phyloP scores from a whole-genome alignment of 2,113 vertebrate genomes.

The Rhinogobius similis region DNA sequence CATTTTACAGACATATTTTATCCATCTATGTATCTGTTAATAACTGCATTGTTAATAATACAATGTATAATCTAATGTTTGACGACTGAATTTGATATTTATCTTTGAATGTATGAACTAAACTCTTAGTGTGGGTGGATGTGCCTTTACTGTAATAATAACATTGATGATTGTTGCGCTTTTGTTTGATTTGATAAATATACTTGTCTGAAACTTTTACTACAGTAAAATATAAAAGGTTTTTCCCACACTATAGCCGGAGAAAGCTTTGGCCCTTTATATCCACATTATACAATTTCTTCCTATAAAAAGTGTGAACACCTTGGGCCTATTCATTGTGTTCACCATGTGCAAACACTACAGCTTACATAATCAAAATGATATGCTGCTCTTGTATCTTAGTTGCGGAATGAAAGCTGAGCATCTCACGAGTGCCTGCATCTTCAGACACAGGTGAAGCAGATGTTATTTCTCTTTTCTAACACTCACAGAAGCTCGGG shows the following conservation, averaged over 20 bases:
- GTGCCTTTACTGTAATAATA: neutral
- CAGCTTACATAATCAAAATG: no score
- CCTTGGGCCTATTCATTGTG: neutral
- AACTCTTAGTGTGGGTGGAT: neutral
- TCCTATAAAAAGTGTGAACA: neutral
- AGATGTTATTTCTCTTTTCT: slow-evolving; percentile 1
- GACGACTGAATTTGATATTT: no score
- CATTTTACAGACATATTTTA: neutral
- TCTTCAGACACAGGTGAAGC: slow-evolving; percentile 7
- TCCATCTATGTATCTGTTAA: neutral
- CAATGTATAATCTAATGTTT: no score
- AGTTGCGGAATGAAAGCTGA: neutral
- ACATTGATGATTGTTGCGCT: neutral
- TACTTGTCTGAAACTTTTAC: no score
- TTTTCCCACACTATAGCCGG: neutral
- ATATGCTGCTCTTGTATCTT: neutral
- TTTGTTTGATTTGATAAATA: no score
- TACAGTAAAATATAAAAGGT: no score
- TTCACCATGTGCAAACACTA: neutral
- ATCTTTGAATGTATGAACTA: neutral
- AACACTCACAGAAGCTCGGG: neutral
- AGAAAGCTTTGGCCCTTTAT: neutral
- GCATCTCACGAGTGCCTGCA: neutral
- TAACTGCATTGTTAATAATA: no score
- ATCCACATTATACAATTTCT: neutral